Percentiles rank a stretch among this genome's conserved stretches.
Evolutionary conservation across 2,888 invertebrate species (phyloP).

Genomic region (Lasioglossum pauxillum): DNA sequence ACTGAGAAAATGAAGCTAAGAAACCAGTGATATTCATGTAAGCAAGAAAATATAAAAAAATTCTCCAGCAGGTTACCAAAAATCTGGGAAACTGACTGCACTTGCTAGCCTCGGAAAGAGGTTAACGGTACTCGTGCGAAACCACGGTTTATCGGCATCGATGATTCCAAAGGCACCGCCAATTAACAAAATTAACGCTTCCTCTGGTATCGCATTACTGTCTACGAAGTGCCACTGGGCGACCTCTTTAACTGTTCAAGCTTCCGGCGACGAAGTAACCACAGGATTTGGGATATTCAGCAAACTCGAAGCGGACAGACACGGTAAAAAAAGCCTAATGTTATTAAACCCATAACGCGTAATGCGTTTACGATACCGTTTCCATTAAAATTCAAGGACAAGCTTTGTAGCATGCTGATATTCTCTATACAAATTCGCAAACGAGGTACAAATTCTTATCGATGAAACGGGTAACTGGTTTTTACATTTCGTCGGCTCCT

Average conservation of each 20-base stretch:
- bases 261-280: constrained; percentile 24
- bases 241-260: constrained; percentile 17
- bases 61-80: constrained; percentile 12
- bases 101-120: constrained; percentile 18
- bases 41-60: neutral
- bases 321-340: constrained; percentile 18
- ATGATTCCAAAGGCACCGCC: constrained; percentile 35
- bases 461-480: constrained; percentile 42
- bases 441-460: constrained; percentile 16
- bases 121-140: constrained; percentile 55
- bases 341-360: constrained; percentile 34
- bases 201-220: constrained; percentile 49
- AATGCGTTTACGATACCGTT: constrained; percentile 32
- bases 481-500: constrained; percentile 23
- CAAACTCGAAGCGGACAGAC: neutral
- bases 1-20: neutral
- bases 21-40: neutral
- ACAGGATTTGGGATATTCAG: neutral
- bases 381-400: constrained; percentile 50
- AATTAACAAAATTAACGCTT: constrained; percentile 64
- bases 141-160: constrained; percentile 46
- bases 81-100: constrained; percentile 34
- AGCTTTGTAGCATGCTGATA: neutral
- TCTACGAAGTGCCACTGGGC: constrained; percentile 10
- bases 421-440: constrained; percentile 29